phyloP scores from a whole-genome alignment of 1,140 invertebrate species.

The Scaptomyza montana region DNA sequence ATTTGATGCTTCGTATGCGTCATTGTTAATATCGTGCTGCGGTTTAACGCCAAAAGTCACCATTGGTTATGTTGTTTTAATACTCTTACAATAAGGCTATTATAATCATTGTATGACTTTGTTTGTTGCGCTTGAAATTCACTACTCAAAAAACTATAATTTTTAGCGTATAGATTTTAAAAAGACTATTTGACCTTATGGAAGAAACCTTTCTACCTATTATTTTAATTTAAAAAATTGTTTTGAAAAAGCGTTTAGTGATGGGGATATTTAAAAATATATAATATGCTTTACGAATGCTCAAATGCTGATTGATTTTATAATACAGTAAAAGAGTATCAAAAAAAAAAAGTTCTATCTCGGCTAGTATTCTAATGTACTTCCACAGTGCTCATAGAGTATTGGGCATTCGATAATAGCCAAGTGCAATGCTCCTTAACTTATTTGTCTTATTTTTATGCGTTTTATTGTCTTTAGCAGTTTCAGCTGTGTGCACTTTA shows the following conservation, averaged over 20 bases:
- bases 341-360: too few relatives aligned
- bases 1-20: conserved; percentile 52
- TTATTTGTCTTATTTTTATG: conserved; percentile 13
- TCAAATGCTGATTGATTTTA: too few relatives aligned
- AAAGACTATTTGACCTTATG: too few relatives aligned
- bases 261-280: too few relatives aligned
- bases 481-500: conserved; percentile 73
- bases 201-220: too few relatives aligned
- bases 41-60: conserved; percentile 77
- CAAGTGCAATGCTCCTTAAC: background rate
- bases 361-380: too few relatives aligned
- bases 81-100: conserved; percentile 1
- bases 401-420: background rate
- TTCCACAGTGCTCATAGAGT: background rate
- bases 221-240: too few relatives aligned
- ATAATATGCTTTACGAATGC: too few relatives aligned
- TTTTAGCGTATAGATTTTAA: too few relatives aligned
- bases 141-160: too few relatives aligned
- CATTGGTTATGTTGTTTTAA: conserved; percentile 25
- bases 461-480: conserved; percentile 41
- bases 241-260: too few relatives aligned
- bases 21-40: conserved; percentile 77
- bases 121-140: background rate
- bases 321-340: too few relatives aligned
- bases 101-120: background rate